phyloP scores from a whole-genome alignment of 2,113 vertebrate genomes.

The Thinocorus orbignyianus region DNA sequence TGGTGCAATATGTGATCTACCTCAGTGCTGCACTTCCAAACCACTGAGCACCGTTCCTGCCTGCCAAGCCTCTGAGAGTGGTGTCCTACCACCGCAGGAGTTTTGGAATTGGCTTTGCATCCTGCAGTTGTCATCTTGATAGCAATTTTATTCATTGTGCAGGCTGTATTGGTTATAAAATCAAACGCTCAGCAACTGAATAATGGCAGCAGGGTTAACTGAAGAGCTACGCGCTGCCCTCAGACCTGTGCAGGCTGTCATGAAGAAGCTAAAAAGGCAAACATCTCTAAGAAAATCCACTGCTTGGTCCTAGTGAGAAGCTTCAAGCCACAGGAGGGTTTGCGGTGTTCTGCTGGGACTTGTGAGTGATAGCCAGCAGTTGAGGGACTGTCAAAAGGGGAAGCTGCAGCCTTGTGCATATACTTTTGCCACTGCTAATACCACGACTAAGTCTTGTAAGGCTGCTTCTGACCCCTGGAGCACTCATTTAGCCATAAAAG shows the following conservation, averaged over 20 bases:
- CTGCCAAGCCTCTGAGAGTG: neutral
- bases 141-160: neutral
- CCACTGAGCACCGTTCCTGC: neutral
- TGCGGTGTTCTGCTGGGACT: neutral
- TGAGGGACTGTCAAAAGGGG: neutral
- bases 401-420: neutral
- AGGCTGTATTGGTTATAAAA: neutral
- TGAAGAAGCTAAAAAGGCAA: neutral
- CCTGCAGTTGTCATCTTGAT: neutral
- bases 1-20: too few relatives aligned
- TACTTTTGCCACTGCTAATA: neutral
- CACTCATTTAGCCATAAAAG: neutral
- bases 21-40: neutral
- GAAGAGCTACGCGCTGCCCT: neutral
- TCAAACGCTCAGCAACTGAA: neutral
- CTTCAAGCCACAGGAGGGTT: neutral
- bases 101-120: neutral
- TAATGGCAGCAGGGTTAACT: neutral
- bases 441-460: neutral
- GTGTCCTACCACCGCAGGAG: neutral
- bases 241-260: too few relatives aligned
- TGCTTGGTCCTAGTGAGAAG: neutral
- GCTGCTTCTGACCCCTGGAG: neutral
- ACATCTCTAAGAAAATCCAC: neutral
- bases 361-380: accelerated